These are phyloP conservation scores for Tinea semifulvella DNA, from an alignment of 2,888 invertebrate genomes.

Conservation along the genomic window DNA sequence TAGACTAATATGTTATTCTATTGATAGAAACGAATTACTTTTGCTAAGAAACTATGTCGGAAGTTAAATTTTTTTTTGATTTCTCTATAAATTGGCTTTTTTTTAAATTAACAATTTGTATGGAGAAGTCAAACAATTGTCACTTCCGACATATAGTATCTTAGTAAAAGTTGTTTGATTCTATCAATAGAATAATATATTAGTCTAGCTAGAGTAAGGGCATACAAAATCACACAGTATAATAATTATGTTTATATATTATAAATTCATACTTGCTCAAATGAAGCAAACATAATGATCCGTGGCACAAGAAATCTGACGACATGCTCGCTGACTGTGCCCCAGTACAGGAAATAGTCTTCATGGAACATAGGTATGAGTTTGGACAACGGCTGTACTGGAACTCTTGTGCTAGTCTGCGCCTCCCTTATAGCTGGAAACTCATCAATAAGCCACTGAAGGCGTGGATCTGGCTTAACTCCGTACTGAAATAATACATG, in stretches of 20 bases:
- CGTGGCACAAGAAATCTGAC: constrained; percentile 72
- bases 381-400: constrained; percentile 54
- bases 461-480: constrained; percentile 47
- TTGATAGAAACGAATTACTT: too few species aligned
- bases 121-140: too few species aligned
- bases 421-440: constrained; percentile 59
- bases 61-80: too few species aligned
- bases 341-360: constrained; percentile 74
- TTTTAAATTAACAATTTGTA: too few species aligned
- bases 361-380: constrained; percentile 64
- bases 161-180: too few species aligned
- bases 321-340: constrained; percentile 54
- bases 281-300: constrained; percentile 62
- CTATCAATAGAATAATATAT: too few species aligned
- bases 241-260: background rate
- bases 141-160: too few species aligned
- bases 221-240: background rate
- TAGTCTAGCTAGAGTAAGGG: too few species aligned
- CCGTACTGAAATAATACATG: constrained; percentile 49
- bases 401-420: constrained; percentile 53
- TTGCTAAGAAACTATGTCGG: too few species aligned
- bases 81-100: too few species aligned
- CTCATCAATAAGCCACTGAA: constrained; percentile 46
- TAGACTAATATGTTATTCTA: too few species aligned
- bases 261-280: constrained; percentile 58